Conservation (phyloP, 2,113 vertebrate species). For the Hucho hucho region DNA sequence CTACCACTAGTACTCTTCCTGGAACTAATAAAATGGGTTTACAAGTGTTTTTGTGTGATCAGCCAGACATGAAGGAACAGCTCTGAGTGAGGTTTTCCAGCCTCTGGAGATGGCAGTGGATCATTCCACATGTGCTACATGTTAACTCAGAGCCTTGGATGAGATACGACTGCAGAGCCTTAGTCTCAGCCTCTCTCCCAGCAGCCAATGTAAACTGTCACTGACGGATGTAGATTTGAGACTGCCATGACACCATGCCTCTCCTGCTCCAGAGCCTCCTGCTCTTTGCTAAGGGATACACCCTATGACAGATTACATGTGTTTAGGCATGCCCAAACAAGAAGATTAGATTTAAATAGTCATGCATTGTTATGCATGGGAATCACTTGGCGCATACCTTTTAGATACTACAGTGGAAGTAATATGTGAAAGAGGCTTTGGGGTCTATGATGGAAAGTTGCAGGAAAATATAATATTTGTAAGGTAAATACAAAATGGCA, state of each 20-base stretch:
- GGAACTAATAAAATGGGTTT: too few relatives aligned
- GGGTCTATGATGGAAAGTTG: too few relatives aligned
- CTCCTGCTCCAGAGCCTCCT: conserved; percentile 16
- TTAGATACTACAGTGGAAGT: too few relatives aligned
- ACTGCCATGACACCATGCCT: neutral
- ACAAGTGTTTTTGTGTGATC: neutral
- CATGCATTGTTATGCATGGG: conserved; percentile 30
- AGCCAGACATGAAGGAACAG: neutral
- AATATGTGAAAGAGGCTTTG: too few relatives aligned
- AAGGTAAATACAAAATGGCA: too few relatives aligned
- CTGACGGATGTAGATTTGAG: neutral
- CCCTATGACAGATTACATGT: conserved; percentile 50
- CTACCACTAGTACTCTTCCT: too few relatives aligned
- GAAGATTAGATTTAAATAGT: conserved; percentile 18
- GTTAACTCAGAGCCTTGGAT: conserved; percentile 6
- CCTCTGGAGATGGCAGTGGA: conserved; percentile 10
- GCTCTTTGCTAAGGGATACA: conserved; percentile 47
- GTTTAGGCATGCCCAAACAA: conserved; percentile 51
- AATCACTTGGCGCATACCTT: neutral
- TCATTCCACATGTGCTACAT: conserved; percentile 7
- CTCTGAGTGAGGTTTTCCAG: neutral
- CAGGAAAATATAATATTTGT: too few relatives aligned
- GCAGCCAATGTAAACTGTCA: too few relatives aligned
- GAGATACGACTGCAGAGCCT: too few relatives aligned
- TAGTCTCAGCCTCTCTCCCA: too few relatives aligned